Base-by-base conservation (phyloP, 2,888 invertebrate species). In the Nyleta sp. region DNA sequence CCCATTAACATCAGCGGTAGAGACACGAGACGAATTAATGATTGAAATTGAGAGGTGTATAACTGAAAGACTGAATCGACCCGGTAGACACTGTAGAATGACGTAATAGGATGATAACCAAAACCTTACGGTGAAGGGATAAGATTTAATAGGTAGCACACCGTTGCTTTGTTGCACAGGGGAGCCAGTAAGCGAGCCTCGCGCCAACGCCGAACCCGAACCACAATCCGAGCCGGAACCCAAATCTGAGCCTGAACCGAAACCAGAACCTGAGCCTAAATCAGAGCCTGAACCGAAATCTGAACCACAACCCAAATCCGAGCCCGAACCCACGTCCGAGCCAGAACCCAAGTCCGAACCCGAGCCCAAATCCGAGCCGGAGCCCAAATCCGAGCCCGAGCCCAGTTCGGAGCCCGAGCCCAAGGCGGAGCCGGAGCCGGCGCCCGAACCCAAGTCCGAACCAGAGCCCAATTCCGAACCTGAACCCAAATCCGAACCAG, bases 331-430 rank as follows among this genome's bases (percentile, higher is more conserved):
- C 1, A 82, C 89, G 76, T 81, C 89, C 2, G 87, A 89, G 53
- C 87, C 93, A 0, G 91, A 91, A 65, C 87, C 92, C 2, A 90
- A 91, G 86, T 87, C 92, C 0, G 91, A 92, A 80, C 92, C 93
- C 6, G 31, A 65, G 85, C 91, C 92, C 0, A 90, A 91, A 81
- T 91, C 92, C 52, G 91, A 88, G 89, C 91, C 90, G 17, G 87
- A 90, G 74, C 87, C 91, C 1, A 85, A 88, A 70, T 70, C 86
- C 0, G 89, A 91, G 77, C 88, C 91, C 0, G 85, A 80, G 86
- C 91, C 0, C 87, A 90, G 62, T 83, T 91, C 91, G 0, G 84
- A 88, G 44, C 82, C 91, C 0, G 86, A 89, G 80, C 84, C 91
- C 1, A 84, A 87, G 71, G 82, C 91, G 2, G 88, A 88, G 44